Evolutionary conservation across 2,113 vertebrate genomes (phyloP), one percentile per base, ranked within the genome.

Genomic region (Stigmatopora argus): DNA sequence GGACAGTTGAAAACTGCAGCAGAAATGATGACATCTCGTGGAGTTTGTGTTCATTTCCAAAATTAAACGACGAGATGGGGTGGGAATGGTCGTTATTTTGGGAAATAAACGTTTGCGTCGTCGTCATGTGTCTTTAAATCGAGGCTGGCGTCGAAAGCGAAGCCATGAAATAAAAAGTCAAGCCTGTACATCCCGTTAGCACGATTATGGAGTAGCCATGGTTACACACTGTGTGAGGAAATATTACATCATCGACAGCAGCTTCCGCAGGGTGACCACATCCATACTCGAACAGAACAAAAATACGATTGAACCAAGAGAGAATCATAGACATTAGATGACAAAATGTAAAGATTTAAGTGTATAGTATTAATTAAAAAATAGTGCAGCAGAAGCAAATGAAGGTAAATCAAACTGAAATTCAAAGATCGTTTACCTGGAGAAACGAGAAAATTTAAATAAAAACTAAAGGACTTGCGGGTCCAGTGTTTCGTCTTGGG

Each of bases 391-490:
- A 44, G 17, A 41, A 44, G 7, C 26, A 17, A 3, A 41, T 41
- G 13, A 5, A 23, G 4, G 26, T 8, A 56, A 15, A 56, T 31
- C 23, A 23, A 15, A 0, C 13, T 31, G 26, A 14, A 7, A 56
- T 19, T 31, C 1, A 56, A 31, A 53, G 2, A 5, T 1, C 17
- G 23, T 13, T 78, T 88, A 89, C 88, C 88, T 85, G 83, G 72
- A 66, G 17, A 75, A 46, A 79, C 26, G 48, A 78, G 70, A 52
- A 80, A 83, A 80, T 75, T 2, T 59, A 84, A 84, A 84, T 79
- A 83, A 78, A 79, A 83, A 75, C 79, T 81, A 83, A 73, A 83
- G 83, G 86, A 86, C 86, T 38, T 77, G 19, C 61, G n/a, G 79
- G 82, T 87, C 88, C 86, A 70, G 18, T 75, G 66, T 80, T 38